These are phyloP conservation scores for Epinotia ramella DNA, from an alignment of 2,888 invertebrate genomes.

Conservation along the genomic window DNA sequence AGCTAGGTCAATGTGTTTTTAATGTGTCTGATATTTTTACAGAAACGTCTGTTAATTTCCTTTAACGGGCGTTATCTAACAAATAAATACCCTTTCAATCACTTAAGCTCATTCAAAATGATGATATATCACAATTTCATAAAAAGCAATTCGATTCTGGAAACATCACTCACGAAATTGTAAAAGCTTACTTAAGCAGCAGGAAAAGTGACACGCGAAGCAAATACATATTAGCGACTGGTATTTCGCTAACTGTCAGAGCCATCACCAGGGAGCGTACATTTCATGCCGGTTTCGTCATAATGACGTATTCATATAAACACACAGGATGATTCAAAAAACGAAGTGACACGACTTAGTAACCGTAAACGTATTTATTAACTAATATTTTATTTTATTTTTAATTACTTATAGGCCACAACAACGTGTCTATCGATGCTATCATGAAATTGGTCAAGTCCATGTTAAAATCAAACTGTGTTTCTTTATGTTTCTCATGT, in stretches of 20 bases:
- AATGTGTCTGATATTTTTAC: conserved; percentile 36
- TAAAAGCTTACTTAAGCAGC: conserved; percentile 12
- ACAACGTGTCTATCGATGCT: too few relatives aligned
- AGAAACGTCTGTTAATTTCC: conserved; percentile 25
- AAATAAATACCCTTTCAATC: conserved; percentile 14
- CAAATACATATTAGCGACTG: conserved; percentile 14
- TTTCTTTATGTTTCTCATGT: too few relatives aligned
- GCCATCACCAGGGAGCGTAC: too few relatives aligned
- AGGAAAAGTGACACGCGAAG: conserved; percentile 29
- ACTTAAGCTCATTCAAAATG: conserved; percentile 13
- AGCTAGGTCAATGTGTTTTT: conserved; percentile 31
- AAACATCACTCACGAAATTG: conserved; percentile 14
- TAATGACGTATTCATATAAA: too few relatives aligned
- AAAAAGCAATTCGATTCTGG: conserved; percentile 1
- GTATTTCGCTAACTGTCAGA: conserved; percentile 1
- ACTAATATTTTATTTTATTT: too few relatives aligned
- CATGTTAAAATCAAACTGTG: too few relatives aligned
- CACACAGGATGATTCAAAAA: too few relatives aligned
- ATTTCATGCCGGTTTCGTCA: too few relatives aligned
- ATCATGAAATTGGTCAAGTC: too few relatives aligned
- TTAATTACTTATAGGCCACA: too few relatives aligned
- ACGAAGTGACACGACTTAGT: too few relatives aligned
- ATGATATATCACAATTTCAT: conserved; percentile 15
- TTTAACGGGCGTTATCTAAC: conserved; percentile 10
- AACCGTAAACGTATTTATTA: too few relatives aligned